Conservation (phyloP, 2,113 vertebrate species). For the Archocentrus centrarchus region DNA sequence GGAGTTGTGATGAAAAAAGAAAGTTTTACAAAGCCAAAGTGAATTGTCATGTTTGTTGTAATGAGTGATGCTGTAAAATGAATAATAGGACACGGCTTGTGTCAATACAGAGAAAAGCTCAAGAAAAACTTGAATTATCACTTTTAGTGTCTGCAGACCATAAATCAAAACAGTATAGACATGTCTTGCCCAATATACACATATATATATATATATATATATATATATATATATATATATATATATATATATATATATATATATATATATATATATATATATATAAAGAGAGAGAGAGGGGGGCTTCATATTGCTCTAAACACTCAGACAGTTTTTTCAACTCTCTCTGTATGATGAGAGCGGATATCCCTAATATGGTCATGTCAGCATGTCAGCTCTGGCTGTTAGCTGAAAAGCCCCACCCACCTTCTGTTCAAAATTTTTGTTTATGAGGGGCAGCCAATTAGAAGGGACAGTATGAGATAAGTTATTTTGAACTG, state of each 20-base stretch:
- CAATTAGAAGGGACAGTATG: background rate
- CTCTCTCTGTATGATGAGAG: background rate
- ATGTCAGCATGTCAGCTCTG: background rate
- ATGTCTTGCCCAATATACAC: background rate
- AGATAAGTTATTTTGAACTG: background rate
- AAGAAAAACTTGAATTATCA: background rate
- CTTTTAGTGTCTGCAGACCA: background rate
- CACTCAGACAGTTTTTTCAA: background rate
- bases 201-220: no score
- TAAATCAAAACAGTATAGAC: background rate
- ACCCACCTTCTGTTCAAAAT: background rate
- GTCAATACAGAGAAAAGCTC: background rate
- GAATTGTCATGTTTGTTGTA: conserved; percentile 6
- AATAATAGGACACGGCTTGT: background rate
- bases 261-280: no score
- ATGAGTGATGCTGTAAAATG: background rate
- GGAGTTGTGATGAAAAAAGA: conserved; percentile 23
- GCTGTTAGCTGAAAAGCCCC: background rate
- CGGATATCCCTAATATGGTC: background rate
- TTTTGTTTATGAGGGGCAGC: background rate
- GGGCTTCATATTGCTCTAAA: background rate
- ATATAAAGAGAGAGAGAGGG: no score
- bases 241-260: no score
- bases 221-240: no score
- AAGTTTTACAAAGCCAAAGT: conserved; percentile 15